Conservation (phyloP, 2,888 invertebrate species). For the Allophyes oxyacanthae region DNA sequence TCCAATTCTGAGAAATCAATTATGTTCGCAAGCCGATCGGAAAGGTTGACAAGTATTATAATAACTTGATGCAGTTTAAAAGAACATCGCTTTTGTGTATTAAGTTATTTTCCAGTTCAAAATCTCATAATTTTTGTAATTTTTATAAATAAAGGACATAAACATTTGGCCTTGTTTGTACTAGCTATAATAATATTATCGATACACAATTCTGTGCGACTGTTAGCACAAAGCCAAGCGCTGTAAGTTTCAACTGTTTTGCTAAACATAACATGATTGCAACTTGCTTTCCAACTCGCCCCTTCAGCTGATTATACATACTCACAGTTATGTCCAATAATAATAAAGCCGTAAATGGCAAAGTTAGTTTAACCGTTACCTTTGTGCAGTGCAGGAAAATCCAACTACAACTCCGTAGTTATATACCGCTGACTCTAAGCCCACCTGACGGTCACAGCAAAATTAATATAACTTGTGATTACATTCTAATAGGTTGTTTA, state of each 20-base stretch:
- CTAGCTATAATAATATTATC: no score
- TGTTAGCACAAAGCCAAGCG: no score
- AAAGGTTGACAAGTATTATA: no score
- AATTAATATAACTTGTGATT: constrained; percentile 55
- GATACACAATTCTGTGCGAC: no score
- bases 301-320: constrained; percentile 21
- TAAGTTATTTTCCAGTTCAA: no score
- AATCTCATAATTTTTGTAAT: no score
- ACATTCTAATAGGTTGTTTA: constrained; percentile 40
- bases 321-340: constrained; percentile 37
- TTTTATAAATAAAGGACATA: no score
- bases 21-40: no score
- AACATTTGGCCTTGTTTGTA: no score
- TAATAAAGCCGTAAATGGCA: constrained; percentile 45
- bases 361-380: constrained; percentile 42
- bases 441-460: constrained; percentile 16
- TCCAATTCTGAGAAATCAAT: no score
- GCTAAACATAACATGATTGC: constrained; percentile 22
- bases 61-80: no score
- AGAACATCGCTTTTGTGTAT: no score
- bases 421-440: constrained; percentile 11
- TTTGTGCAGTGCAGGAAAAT: constrained; percentile 26
- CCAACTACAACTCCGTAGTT: constrained; percentile 12
- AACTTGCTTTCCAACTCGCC: constrained; percentile 5
- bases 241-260: not conserved